phyloP scores from a whole-genome alignment of 2,113 vertebrate genomes.

The Gambusia holbrooki region DNA sequence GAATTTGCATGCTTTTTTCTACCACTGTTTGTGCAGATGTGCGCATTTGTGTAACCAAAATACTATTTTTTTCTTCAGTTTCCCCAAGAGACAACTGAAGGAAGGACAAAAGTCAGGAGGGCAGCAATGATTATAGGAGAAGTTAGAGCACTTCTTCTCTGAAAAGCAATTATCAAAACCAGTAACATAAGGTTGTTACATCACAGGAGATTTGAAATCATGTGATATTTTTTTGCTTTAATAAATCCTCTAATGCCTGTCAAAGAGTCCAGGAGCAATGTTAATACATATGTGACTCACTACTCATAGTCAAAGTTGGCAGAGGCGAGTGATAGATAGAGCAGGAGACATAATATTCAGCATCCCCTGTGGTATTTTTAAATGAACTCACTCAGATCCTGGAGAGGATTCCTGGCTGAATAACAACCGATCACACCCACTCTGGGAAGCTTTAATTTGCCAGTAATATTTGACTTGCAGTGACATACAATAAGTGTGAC shows the following conservation, averaged over 20 bases:
- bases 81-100: conserved; percentile 45
- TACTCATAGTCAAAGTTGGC: not conserved
- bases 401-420: conserved; percentile 37
- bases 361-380: conserved; percentile 17
- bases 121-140: conserved; percentile 46
- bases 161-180: conserved; percentile 21
- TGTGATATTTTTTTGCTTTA: not conserved
- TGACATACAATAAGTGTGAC: conserved; percentile 7
- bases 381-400: conserved; percentile 46
- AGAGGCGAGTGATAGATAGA: not conserved
- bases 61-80: conserved; percentile 24
- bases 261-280: conserved; percentile 1
- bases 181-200: not conserved
- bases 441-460: conserved; percentile 15
- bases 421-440: conserved; percentile 49
- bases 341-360: not conserved
- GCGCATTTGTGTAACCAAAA: conserved; percentile 18
- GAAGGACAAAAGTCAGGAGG: conserved; percentile 38
- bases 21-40: conserved; percentile 1
- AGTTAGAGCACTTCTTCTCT: not conserved
- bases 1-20: not conserved
- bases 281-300: not conserved
- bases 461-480: conserved; percentile 4
- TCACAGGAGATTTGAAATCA: not conserved
- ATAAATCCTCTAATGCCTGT: not conserved